Base-by-base conservation (phyloP, 2,113 vertebrate species). In the Pardalotus punctatus region DNA sequence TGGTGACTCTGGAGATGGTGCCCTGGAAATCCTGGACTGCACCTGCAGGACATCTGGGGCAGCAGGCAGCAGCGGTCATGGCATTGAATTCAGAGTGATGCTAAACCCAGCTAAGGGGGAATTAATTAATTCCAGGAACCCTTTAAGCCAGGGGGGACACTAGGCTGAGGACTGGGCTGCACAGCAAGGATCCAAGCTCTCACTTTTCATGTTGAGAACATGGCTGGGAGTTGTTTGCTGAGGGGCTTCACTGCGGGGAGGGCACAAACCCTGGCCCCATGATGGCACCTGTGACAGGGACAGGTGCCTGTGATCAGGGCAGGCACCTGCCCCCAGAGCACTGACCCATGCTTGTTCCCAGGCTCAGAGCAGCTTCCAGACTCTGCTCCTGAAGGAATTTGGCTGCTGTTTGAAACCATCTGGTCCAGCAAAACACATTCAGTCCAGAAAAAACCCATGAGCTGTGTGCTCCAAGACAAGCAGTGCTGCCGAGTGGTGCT, bases 161-260 rank as follows among this genome's bases (percentile, higher is more conserved):
- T 40, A 16, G 16, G 24, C 64, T 48, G 25, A 19, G 22, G 36
- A 23, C 25, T 18, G 54, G 61, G 64, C 72, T 65, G 72, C 7
- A 4, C 29, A 10, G 45, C 0, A 0, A 42, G 69, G 24, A 60
- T 50, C 57, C 14, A 45, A 7, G 23, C 17, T 67, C 60, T 53
- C 33, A 10, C 12, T 56, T 61, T n/a, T 56, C 43, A 12, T 53
- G 25, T 47, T 3, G 8, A 40, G 24, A 48, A 21, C 33, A 35
- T 0, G 0, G 14, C n/a, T 76, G 62, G 31, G 35, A n/a, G 33
- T 73, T 0, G 0, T 61, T 80, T 0, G 0, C 33, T 2, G 1
- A 58, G 42, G 35, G 42, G 50, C 36, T 81, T 81, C 24, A 15
- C 15, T 5, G 9, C 3, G 9, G n/a, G 36, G 19, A 65, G 45